Evolutionary conservation across 2,888 invertebrate species (phyloP), one percentile per base, ranked within the genome.

Genomic region (Leptopilina myrica): DNA sequence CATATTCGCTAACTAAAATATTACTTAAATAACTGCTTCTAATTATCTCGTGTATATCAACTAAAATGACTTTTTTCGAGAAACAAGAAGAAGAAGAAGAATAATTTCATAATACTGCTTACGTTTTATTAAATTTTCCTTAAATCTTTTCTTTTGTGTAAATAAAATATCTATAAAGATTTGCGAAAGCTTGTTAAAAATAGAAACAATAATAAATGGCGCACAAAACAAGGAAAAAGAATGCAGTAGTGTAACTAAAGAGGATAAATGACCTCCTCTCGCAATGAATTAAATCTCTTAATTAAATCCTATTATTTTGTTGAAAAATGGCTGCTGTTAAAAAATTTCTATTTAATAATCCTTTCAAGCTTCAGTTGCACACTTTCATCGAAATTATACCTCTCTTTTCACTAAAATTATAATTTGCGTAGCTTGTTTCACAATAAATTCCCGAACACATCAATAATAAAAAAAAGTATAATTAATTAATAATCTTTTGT

Each of bases 241-340:
- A 49, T 69, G 12, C 14, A 49, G 33, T 43, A 43, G 33, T 33
- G 33, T 73, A 73, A 73, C 6, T 33, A 33, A 40, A 73, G 33
- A 56, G 14, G 73, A 73, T 73, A 33, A 73, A 56, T 73, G 40
- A 73, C 73, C 73, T 73, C 53, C 33, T 56, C 73, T 56, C 33
- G 33, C 56, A 26, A 53, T 33, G 11, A 73, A 73, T 73, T 73
- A 40, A 73, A 56, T 56, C 11, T 26, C 33, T 56, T 73, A 73
- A 56, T 56, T 73, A 56, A 73, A 73, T 73, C n/a, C 56, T 53
- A 56, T 73, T 11, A 56, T 53, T 73, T 9, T 56, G 26, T 56
- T 53, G 56, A 33, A 56, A 73, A 73, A 73, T 40, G 33, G 8
- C 33, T 73, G 33, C n/a, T n/a, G n/a, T 67, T 40, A 73, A 40